These are phyloP conservation scores for Ametastegia equiseti DNA, from an alignment of 2,888 invertebrate genomes.

Conservation along the genomic window DNA sequence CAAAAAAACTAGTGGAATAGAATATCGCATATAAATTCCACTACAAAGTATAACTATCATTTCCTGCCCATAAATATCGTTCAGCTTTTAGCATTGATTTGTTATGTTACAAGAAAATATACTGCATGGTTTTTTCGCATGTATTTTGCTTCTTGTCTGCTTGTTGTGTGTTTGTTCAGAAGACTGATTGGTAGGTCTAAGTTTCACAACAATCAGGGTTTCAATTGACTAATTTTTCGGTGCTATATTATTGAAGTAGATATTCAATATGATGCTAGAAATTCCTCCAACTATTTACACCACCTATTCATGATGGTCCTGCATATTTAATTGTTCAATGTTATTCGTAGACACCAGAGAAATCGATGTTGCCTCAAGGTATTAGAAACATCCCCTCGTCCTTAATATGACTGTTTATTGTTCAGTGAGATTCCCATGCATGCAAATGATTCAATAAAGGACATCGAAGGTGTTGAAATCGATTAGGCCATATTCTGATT, in stretches of 20 bases:
- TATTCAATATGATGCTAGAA: neutral
- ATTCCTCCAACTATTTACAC: neutral
- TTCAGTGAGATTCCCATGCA: neutral
- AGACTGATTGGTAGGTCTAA: neutral
- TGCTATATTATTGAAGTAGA: neutral
- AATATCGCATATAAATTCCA: neutral
- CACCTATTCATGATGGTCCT: neutral
- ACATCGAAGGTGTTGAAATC: neutral
- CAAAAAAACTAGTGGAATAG: neutral
- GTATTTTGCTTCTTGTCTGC: conserved; percentile 3
- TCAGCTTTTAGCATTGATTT: neutral
- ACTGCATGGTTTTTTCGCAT: conserved; percentile 15
- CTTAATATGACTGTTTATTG: neutral
- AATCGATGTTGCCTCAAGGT: neutral
- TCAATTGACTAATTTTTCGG: neutral
- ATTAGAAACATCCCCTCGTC: neutral
- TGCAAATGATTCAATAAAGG: neutral
- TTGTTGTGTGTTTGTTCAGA: conserved; percentile 1
- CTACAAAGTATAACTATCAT: conserved; percentile 28
- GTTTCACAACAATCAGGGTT: neutral
- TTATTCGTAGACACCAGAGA: neutral
- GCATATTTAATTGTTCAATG: neutral
- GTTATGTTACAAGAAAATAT: neutral
- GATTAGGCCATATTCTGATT: neutral
- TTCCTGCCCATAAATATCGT: conserved; percentile 31